These are phyloP conservation scores for Hemichromis elongatus DNA, from an alignment of 2,113 vertebrate species.

Conservation along the genomic window DNA sequence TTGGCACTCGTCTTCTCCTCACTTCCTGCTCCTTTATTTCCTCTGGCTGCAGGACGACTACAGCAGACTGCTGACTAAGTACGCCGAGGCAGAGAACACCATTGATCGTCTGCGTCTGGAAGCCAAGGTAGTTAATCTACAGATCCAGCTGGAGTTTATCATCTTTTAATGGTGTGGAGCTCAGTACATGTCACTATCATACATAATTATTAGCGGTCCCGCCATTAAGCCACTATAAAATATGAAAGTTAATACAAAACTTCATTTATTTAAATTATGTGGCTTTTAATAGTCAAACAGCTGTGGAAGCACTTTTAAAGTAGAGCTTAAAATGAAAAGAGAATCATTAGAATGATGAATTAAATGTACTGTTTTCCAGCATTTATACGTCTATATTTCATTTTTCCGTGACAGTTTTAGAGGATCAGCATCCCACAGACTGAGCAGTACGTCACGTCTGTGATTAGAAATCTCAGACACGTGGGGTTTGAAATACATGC, in stretches of 20 bases:
- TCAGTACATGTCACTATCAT: not conserved
- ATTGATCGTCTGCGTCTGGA: constrained; percentile 90
- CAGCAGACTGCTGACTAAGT: constrained; percentile 87
- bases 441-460: not conserved
- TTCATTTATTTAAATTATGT: not conserved
- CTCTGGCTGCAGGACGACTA: constrained; percentile 81
- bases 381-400: not conserved
- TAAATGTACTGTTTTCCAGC: not conserved
- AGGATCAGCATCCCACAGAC: not conserved
- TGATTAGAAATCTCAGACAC: not conserved
- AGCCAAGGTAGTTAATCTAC: constrained; percentile 78
- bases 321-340: not conserved
- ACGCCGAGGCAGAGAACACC: constrained; percentile 91
- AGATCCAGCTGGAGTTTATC: not conserved
- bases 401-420: not conserved
- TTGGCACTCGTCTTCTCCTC: not conserved
- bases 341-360: not conserved
- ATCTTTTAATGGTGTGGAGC: not conserved
- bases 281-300: not conserved
- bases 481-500: not conserved
- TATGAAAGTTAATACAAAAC: not conserved
- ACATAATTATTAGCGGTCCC: not conserved
- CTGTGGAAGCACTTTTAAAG: not conserved
- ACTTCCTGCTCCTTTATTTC: not conserved
- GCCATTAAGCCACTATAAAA: not conserved